Evolutionary conservation across 2,797 vertebrate species (phyloP).

Genomic region (Sebastes flavidus): DNA sequence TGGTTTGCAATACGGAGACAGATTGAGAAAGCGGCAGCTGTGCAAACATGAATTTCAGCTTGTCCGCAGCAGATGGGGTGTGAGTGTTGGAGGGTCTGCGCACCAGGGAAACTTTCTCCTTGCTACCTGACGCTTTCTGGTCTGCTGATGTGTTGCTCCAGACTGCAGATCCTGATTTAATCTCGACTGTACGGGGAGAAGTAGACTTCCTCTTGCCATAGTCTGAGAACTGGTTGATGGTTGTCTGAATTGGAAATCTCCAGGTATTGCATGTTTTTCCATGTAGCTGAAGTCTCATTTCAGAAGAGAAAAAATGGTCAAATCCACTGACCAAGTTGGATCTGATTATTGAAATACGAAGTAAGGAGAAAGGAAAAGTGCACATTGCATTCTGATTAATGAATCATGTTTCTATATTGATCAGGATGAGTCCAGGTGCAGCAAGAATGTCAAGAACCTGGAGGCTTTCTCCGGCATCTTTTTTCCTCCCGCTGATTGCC

Average conservation of each 20-base stretch:
- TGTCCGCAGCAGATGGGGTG: constrained; percentile 50
- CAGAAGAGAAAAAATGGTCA: not conserved
- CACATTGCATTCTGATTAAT: not conserved
- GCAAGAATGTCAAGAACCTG: constrained; percentile 21
- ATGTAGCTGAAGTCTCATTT: constrained; percentile 5
- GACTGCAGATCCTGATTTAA: constrained; percentile 56
- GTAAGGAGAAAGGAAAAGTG: not conserved
- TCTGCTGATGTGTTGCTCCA: constrained; percentile 37
- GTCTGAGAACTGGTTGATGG: constrained; percentile 26
- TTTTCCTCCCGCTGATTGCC: constrained; percentile 59
- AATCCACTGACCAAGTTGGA: not conserved
- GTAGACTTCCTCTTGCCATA: constrained; percentile 20
- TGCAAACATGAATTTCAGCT: constrained; percentile 66
- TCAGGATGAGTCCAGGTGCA: constrained; percentile 59
- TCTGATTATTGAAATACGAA: constrained; percentile 16
- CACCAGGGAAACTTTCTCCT: constrained; percentile 22
- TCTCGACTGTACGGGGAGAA: constrained; percentile 15
- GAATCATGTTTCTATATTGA: constrained; percentile 27
- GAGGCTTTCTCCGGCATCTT: constrained; percentile 25
- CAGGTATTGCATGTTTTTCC: constrained; percentile 1
- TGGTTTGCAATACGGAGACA: constrained; percentile 36
- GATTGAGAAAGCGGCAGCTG: constrained; percentile 72
- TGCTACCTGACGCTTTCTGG: constrained; percentile 40
- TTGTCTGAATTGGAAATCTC: constrained; percentile 15
- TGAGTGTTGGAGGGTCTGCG: constrained; percentile 30